Evolutionary conservation across 2,113 vertebrate genomes (phyloP), one percentile per base, ranked within the genome.

Genomic region (Mixornis gularis): DNA sequence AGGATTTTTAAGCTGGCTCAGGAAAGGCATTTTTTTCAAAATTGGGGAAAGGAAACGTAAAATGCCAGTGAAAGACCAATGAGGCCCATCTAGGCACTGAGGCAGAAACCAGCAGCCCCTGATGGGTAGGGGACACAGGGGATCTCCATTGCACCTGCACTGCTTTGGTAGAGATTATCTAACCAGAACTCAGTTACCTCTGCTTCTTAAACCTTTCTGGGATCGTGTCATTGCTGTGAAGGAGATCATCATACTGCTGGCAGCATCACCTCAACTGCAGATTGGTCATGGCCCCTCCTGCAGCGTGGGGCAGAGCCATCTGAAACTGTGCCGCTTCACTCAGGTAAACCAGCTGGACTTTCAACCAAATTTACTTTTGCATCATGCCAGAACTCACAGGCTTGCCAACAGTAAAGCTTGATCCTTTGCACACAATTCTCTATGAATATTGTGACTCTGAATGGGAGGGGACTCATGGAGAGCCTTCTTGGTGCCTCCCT

Each of bases 11-110:
- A 94, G 65, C 88, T 91, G 90, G 91, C 55, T 93, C 43, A 68
- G 44, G 49, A 87, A 93, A 90, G 68, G 68, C 86, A 25, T 74
- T 51, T 81, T 66, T 97, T 96, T 92, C 80, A 87, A 72, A 95
- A 92, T 9, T 22, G 6, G 20, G 44, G 70, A 93, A 93, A 95
- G 78, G 72, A 97, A 97, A 95, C 44, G 87, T 83, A 52, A 95
- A 86, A 86, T 32, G 60, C 70, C 88, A 85, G 62, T 55, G 80
- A 82, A 77, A 93, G 79, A 89, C 79, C 55, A 83, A 76, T 40
- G 71, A 81, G 66, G 53, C 74, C 49, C 29, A 44, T 60, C 2
- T 20, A 36, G 63, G 51, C 40, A 40, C 30, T 8, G 84, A 49
- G 68, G 43, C 0, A 0, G 43, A 64, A 78, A 40, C 0, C 0